Conservation (phyloP, 2,797 vertebrate genomes). For the Peromyscus nudipes region DNA sequence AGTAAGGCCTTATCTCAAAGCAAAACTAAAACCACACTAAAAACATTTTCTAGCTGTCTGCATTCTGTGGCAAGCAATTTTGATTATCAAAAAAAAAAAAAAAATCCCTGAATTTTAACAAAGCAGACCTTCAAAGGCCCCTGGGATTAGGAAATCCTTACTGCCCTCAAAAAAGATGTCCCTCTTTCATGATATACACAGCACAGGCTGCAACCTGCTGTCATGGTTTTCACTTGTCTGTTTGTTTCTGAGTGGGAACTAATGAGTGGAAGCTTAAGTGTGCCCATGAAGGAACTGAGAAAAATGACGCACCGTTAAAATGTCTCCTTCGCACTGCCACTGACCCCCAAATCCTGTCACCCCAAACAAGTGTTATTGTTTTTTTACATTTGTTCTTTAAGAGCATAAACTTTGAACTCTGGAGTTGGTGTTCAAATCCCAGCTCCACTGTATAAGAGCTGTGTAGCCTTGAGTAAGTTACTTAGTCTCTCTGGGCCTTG, state of each 20-base stretch:
- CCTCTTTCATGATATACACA: neutral
- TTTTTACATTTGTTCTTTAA: neutral
- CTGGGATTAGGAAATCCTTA: neutral
- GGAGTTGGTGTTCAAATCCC: neutral
- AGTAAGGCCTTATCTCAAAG: neutral
- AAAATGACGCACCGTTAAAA: neutral
- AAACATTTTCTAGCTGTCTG: neutral
- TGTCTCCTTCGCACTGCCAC: neutral
- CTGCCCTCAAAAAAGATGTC: neutral
- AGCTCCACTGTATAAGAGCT: neutral
- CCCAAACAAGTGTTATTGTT: neutral
- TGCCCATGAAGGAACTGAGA: neutral
- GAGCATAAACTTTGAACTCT: slow-evolving; percentile 13
- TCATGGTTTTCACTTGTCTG: neutral
- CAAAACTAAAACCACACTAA: neutral
- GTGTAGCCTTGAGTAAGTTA: neutral
- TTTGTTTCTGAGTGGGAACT: neutral
- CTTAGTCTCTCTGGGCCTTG: slow-evolving; percentile 16
- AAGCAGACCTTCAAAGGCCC: neutral
- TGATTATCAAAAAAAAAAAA: neutral
- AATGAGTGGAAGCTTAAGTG: neutral
- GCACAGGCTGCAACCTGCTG: neutral
- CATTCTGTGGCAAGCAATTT: neutral
- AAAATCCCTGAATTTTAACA: slow-evolving; percentile 1
- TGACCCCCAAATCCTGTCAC: neutral